Conservation (phyloP, 2,113 vertebrate species). For the Carollia perspicillata region DNA sequence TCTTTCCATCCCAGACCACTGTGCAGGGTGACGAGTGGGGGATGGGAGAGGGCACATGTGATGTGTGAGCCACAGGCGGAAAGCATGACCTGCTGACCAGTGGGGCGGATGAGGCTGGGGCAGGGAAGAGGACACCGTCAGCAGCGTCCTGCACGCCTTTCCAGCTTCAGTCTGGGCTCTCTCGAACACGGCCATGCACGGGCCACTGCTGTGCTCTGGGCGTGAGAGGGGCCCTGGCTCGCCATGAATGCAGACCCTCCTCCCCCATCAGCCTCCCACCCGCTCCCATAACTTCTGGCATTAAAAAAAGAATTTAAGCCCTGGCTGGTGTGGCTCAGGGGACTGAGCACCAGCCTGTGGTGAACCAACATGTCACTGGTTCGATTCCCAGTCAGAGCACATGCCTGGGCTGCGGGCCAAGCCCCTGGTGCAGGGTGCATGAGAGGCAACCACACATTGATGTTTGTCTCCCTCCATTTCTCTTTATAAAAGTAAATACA, state of each 20-base stretch:
- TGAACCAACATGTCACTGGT: too few species aligned
- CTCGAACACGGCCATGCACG: too few species aligned
- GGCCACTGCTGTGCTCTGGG: not conserved
- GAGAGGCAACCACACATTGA: too few species aligned
- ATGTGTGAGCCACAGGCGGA: conserved; percentile 17
- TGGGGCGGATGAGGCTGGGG: not conserved
- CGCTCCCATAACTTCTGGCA: not conserved
- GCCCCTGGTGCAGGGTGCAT: too few species aligned
- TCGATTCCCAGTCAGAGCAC: too few species aligned
- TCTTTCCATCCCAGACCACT: not conserved
- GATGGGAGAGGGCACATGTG: not conserved
- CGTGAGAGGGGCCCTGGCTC: not conserved
- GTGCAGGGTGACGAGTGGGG: not conserved
- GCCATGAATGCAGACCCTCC: not conserved
- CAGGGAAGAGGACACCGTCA: not conserved
- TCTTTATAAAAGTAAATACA: too few species aligned
- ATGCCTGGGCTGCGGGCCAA: too few species aligned
- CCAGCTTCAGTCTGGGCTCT: not conserved
- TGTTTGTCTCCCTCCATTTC: too few species aligned
- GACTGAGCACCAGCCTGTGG: too few species aligned
- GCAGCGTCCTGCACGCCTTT: not conserved
- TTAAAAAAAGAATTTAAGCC: not conserved
- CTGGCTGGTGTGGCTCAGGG: too few species aligned
- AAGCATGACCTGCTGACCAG: not conserved
- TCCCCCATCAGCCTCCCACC: not conserved